Conservation (phyloP, 2,797 vertebrate species). For the Characodon lateralis region DNA sequence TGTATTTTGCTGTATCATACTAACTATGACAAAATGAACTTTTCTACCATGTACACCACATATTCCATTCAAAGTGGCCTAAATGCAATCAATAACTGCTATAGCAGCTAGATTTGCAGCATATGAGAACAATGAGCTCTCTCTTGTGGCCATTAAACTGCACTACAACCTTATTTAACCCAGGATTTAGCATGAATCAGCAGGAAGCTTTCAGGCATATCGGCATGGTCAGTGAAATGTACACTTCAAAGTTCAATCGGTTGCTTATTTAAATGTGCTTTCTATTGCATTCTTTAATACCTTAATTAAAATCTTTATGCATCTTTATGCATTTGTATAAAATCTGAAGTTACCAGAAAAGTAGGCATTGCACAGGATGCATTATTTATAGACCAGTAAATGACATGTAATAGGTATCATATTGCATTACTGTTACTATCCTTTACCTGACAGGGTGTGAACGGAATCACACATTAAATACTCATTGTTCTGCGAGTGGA, state of each 20-base stretch:
- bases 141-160: conserved; percentile 76
- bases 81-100: conserved; percentile 17
- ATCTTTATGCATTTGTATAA: background rate
- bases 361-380: conserved; percentile 59
- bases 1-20: conserved; percentile 5
- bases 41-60: conserved; percentile 25
- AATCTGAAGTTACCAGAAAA: conserved; percentile 28
- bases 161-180: conserved; percentile 67
- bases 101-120: conserved; percentile 27
- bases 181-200: conserved; percentile 73
- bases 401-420: conserved; percentile 73
- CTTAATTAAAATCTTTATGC: background rate
- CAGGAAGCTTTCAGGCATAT: conserved; percentile 60
- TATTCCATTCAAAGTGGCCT: conserved; percentile 43
- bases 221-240: conserved; percentile 31
- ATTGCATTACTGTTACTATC: conserved; percentile 67
- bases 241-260: conserved; percentile 27
- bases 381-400: conserved; percentile 74
- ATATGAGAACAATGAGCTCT: conserved; percentile 58
- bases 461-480: conserved; percentile 67
- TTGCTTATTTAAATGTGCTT: conserved; percentile 8
- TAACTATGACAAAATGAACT: conserved; percentile 3
- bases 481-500: conserved; percentile 57
- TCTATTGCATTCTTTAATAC: background rate
- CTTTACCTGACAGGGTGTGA: conserved; percentile 66